phyloP scores from a whole-genome alignment of 2,113 vertebrate species.

The Sinocyclocheilus rhinocerous region DNA sequence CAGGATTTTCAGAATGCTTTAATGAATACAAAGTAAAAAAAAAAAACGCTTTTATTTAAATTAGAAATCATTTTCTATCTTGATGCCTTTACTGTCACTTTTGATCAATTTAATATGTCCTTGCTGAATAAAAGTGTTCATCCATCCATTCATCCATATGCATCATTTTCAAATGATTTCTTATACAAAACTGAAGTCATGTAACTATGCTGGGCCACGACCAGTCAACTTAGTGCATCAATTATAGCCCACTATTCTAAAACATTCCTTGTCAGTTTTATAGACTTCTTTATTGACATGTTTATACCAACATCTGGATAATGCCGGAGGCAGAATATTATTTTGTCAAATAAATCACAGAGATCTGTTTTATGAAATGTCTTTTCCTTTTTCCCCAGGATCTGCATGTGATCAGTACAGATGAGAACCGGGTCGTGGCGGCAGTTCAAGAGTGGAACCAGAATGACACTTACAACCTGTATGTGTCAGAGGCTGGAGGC shows the following conservation, averaged over 20 bases:
- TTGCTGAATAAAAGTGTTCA: too few species aligned
- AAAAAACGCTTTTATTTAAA: too few species aligned
- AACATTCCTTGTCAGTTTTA: neutral
- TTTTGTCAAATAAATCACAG: conserved; percentile 3
- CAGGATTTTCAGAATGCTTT: too few species aligned
- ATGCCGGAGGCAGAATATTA: neutral
- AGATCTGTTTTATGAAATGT: too few species aligned
- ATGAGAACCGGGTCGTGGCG: conserved; percentile 95
- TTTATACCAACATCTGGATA: neutral
- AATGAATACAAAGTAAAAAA: too few species aligned
- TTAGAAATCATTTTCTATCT: too few species aligned
- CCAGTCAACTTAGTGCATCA: neutral
- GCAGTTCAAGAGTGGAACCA: conserved; percentile 98
- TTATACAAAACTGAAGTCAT: neutral
- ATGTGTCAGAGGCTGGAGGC: conserved; percentile 91
- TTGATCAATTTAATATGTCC: too few species aligned
- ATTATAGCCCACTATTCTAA: neutral
- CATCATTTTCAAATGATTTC: too few species aligned
- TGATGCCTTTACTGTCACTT: too few species aligned
- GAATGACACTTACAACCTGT: conserved; percentile 95
- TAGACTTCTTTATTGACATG: neutral
- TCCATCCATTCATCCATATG: too few species aligned
- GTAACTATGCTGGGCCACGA: neutral
- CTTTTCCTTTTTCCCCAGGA: conserved; percentile 74
- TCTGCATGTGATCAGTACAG: conserved; percentile 96